Conservation (phyloP, 2,797 vertebrate species). For the Enteromius fasciolatus region DNA sequence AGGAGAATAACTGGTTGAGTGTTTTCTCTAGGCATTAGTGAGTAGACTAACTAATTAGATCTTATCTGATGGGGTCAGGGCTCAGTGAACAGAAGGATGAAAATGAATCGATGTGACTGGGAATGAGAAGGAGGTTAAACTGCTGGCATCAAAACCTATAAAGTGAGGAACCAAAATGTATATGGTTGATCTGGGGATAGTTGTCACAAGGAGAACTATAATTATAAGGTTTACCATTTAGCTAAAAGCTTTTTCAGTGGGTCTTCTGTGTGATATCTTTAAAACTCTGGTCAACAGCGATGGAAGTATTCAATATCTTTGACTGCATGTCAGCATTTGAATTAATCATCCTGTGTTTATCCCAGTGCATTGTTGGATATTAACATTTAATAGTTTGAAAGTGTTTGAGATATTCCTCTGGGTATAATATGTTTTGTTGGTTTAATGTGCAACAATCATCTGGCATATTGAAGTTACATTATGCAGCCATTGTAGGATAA, state of each 20-base stretch:
- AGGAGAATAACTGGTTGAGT: neutral
- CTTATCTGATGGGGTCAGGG: constrained; percentile 42
- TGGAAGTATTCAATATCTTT: neutral
- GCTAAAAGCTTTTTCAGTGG: neutral
- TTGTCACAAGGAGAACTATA: neutral
- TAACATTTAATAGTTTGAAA: neutral
- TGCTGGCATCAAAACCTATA: neutral
- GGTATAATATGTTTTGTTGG: constrained; percentile 12
- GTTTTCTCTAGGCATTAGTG: constrained; percentile 28
- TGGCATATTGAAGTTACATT: constrained; percentile 11
- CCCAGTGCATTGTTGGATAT: constrained; percentile 14
- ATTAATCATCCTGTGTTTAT: neutral
- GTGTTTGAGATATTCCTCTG: constrained; percentile 7
- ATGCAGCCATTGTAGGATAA: neutral
- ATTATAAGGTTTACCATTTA: neutral
- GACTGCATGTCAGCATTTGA: neutral
- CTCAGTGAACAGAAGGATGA: constrained; percentile 36
- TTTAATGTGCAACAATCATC: constrained; percentile 9
- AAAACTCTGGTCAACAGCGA: neutral
- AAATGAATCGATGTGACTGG: constrained; percentile 10
- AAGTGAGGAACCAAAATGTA: neutral
- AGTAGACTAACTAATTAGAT: constrained; percentile 51
- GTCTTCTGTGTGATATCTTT: neutral
- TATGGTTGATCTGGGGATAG: neutral
- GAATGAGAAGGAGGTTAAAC: constrained; percentile 5